These are phyloP conservation scores for Prunella strophiata DNA, from an alignment of 2,797 vertebrate species.

Conservation along the genomic window DNA sequence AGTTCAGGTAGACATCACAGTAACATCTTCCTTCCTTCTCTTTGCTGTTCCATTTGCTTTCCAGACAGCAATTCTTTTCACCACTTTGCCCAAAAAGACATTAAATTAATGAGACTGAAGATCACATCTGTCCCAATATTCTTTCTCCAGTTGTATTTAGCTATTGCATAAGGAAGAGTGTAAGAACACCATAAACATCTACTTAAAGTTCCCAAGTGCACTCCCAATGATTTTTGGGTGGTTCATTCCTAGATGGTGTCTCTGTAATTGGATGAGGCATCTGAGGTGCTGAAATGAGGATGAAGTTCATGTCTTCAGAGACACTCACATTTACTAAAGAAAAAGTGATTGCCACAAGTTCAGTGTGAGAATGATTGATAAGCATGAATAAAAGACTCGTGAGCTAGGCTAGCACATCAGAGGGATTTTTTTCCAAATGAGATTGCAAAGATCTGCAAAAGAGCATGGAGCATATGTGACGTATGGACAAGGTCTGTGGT, in stretches of 20 bases:
- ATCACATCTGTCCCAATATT: background rate
- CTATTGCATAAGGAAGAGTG: background rate
- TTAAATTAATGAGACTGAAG: background rate
- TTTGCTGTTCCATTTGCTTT: background rate
- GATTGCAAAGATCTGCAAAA: background rate
- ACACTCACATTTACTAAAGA: background rate
- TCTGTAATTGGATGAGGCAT: background rate
- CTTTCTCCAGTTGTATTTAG: background rate
- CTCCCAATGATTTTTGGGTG: background rate
- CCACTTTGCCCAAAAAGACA: background rate
- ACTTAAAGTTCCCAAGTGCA: background rate
- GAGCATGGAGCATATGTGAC: fast-evolving
- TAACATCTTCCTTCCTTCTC: background rate
- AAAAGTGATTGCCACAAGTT: background rate
- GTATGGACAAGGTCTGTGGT: background rate
- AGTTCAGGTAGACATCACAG: background rate
- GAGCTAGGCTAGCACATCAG: background rate
- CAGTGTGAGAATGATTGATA: background rate
- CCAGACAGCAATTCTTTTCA: background rate
- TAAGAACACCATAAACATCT: background rate
- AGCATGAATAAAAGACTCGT: background rate
- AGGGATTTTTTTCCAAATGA: background rate
- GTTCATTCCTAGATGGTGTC: background rate
- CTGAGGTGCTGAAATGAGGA: background rate
- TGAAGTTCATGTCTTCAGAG: background rate